phyloP scores from a whole-genome alignment of 2,888 invertebrate genomes.

The Mesorhabditis spiculigera region DNA sequence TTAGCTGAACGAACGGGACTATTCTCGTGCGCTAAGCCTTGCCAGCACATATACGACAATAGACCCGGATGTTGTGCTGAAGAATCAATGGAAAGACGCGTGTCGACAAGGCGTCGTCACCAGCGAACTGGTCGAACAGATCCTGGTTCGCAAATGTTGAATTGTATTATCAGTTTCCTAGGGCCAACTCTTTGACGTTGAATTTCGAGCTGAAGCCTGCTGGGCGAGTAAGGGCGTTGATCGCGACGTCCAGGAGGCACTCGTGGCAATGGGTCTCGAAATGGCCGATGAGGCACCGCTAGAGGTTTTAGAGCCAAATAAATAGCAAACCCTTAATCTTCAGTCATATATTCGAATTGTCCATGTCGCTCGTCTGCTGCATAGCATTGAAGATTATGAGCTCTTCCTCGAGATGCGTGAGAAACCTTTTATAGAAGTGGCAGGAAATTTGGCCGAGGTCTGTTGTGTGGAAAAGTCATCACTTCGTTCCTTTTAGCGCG shows the following conservation, averaged over 20 bases:
- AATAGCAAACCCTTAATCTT: conserved; percentile 9
- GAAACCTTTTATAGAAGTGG: conserved; percentile 24
- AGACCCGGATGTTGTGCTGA: conserved; percentile 30
- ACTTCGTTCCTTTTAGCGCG: not conserved
- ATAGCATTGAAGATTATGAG: conserved; percentile 22
- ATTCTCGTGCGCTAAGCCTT: conserved; percentile 24
- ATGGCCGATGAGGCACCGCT: not conserved
- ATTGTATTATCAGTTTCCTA: conserved; percentile 7
- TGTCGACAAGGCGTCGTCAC: conserved; percentile 22
- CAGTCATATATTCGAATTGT: conserved; percentile 20
- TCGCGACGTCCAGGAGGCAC: conserved; percentile 19
- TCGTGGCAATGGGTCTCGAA: conserved; percentile 8
- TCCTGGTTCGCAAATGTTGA: conserved; percentile 19
- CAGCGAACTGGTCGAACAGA: conserved; percentile 24
- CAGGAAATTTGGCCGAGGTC: conserved; percentile 32
- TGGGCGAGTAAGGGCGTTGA: conserved; percentile 16
- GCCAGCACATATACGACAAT: conserved; percentile 25
- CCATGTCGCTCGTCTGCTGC: conserved; percentile 23
- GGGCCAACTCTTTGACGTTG: conserved; percentile 21
- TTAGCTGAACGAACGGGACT: conserved; percentile 30
- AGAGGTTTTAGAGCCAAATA: not conserved
- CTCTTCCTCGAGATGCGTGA: conserved; percentile 26
- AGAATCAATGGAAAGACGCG: conserved; percentile 38
- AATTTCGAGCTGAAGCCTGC: conserved; percentile 34
- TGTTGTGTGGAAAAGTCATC: not conserved